A percentile compares a stretch with the other conserved stretches of the same genome.
phyloP scores from a whole-genome alignment of 2,888 invertebrate genomes.

The Mimumesa dahlbomi region DNA sequence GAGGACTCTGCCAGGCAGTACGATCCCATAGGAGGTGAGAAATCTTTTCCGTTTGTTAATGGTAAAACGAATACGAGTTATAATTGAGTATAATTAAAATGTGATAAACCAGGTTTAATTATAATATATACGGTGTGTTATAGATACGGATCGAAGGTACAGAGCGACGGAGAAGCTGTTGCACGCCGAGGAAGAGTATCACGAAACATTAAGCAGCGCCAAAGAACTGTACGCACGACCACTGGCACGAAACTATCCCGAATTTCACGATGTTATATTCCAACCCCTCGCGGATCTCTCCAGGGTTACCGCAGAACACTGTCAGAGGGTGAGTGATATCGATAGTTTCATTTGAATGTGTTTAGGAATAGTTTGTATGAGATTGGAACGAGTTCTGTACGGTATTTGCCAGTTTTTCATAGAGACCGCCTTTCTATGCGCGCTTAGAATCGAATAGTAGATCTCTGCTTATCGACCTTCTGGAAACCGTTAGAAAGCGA shows the following conservation, averaged over 20 bases:
- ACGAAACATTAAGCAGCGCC: slow-evolving; percentile 83
- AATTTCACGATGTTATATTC: slow-evolving; percentile 77
- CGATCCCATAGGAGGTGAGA: slow-evolving; percentile 82
- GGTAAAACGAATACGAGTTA: too few relatives aligned
- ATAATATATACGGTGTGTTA: slow-evolving; percentile 12
- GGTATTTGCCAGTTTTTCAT: too few relatives aligned
- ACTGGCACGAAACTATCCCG: slow-evolving; percentile 78
- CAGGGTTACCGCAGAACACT: slow-evolving; percentile 70
- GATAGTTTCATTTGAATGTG: not conserved
- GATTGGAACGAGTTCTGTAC: too few relatives aligned
- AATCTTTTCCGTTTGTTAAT: too few relatives aligned
- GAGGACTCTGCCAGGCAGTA: slow-evolving; percentile 83
- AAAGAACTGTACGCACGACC: slow-evolving; percentile 85
- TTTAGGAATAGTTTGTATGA: too few relatives aligned
- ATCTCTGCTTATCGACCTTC: slow-evolving; percentile 54
- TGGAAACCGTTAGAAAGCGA: slow-evolving; percentile 3
- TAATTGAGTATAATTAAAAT: too few relatives aligned
- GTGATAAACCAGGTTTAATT: too few relatives aligned
- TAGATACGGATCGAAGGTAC: slow-evolving; percentile 78
- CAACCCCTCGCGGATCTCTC: slow-evolving; percentile 75
- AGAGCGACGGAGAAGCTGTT: slow-evolving; percentile 79
- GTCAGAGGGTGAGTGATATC: slow-evolving; percentile 73
- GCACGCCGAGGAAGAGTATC: slow-evolving; percentile 79
- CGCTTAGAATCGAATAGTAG: slow-evolving; percentile 20
- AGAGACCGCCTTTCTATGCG: not conserved